Evolutionary conservation across 92 coral and sea anemone species (phyloP).

Genomic region (Plumapathes pennacea): DNA sequence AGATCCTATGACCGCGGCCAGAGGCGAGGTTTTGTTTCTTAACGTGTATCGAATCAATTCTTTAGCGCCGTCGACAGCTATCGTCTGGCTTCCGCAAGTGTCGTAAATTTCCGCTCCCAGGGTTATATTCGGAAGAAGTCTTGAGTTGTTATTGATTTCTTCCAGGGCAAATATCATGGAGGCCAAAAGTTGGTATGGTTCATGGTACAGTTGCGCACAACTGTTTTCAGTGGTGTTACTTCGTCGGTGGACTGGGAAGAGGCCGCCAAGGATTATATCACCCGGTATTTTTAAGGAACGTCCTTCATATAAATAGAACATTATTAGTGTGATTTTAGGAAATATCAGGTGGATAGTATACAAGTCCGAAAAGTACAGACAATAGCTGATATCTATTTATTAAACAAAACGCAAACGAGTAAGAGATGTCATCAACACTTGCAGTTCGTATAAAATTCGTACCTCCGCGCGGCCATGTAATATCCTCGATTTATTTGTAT

Average conservation of each 20-base stretch:
- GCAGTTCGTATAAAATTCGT: too few species aligned
- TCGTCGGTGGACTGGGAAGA: slow-evolving; percentile 29
- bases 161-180: slow-evolving; percentile 40
- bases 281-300: too few species aligned
- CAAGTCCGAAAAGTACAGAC: too few species aligned
- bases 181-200: slow-evolving; percentile 26
- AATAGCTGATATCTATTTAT: too few species aligned
- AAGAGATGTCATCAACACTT: too few species aligned
- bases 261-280: slow-evolving; percentile 37
- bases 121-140: slow-evolving; percentile 37
- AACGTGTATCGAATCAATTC: slow-evolving; percentile 27
- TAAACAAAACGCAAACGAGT: too few species aligned
- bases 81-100: slow-evolving; percentile 47
- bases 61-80: slow-evolving; percentile 36
- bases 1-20: slow-evolving; percentile 47
- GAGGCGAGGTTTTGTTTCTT: slow-evolving; percentile 1
- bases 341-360: too few species aligned
- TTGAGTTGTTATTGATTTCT: slow-evolving; percentile 16
- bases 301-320: too few species aligned
- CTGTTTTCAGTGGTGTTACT: slow-evolving; percentile 13
- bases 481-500: too few species aligned
- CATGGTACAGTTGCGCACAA: slow-evolving; percentile 20
- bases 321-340: too few species aligned
- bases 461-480: too few species aligned
- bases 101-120: slow-evolving; percentile 47